Evolutionary conservation across 2,888 invertebrate species (phyloP).

Genomic region (Bruchidius siliquastri): DNA sequence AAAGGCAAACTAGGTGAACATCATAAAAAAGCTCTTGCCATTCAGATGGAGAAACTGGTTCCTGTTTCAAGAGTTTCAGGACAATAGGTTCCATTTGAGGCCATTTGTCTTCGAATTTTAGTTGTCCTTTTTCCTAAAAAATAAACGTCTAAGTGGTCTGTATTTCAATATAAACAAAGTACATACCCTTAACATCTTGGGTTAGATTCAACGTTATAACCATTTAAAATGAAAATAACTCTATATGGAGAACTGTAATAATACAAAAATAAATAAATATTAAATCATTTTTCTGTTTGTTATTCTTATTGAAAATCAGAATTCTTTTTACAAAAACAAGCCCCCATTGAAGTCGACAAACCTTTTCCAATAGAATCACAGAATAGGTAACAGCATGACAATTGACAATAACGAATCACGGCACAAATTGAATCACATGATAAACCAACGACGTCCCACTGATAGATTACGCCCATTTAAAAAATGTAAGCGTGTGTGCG

Average conservation of each 20-base stretch:
- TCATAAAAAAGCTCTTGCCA: constrained; percentile 98
- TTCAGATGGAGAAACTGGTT: constrained; percentile 87
- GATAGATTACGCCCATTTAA: too few species aligned
- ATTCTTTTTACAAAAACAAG: not conserved
- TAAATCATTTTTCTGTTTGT: not conserved
- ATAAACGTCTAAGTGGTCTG: not conserved
- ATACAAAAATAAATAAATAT: not conserved
- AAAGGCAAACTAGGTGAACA: constrained; percentile 92
- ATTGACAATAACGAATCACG: not conserved
- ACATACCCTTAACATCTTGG: not conserved
- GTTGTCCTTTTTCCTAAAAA: constrained; percentile 69
- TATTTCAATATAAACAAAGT: not conserved
- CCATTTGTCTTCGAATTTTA: constrained; percentile 95
- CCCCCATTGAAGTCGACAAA: not conserved
- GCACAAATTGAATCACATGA: too few species aligned
- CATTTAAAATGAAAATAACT: not conserved
- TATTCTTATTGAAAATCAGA: not conserved
- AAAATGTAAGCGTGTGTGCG: too few species aligned
- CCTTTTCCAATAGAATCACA: not conserved
- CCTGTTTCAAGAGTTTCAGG: constrained; percentile 87
- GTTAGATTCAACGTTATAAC: not conserved
- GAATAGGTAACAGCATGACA: not conserved
- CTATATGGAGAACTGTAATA: not conserved
- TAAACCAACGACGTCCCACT: too few species aligned
- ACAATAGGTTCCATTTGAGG: constrained; percentile 91